phyloP scores from a whole-genome alignment of 2,888 invertebrate species.

The Drosophila birchii region DNA sequence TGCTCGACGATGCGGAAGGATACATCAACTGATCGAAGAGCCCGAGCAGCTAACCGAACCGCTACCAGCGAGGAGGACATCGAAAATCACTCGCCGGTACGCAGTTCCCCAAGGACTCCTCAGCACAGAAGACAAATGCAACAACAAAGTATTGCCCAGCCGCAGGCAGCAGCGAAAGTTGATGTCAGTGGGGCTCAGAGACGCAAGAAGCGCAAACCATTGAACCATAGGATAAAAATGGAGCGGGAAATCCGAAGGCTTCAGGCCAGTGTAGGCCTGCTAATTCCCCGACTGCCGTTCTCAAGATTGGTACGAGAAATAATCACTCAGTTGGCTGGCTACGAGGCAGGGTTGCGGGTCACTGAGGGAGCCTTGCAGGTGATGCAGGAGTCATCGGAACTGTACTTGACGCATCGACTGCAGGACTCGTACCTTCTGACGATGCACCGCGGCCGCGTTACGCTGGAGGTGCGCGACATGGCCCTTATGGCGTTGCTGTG shows the following conservation, averaged over 20 bases:
- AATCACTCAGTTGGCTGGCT: background rate
- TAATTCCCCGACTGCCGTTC: conserved; percentile 9
- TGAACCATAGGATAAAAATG: background rate
- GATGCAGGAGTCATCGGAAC: conserved; percentile 7
- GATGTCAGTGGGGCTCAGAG: background rate
- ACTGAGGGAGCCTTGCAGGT: conserved; percentile 3
- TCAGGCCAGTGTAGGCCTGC: background rate
- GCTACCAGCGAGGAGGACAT: background rate
- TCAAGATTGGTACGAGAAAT: conserved; percentile 9
- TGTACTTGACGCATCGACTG: conserved; percentile 2
- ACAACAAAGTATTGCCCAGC: background rate
- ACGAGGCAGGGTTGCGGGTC: background rate
- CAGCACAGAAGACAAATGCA: background rate
- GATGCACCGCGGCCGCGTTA: conserved; percentile 5
- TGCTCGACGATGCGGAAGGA: conserved; percentile 7
- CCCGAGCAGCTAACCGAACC: background rate
- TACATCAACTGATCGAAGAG: background rate
- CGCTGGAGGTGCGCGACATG: conserved; percentile 13
- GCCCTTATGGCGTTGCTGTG: conserved; percentile 3
- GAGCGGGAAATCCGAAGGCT: background rate
- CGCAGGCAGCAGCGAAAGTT: background rate
- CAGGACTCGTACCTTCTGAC: conserved; percentile 10
- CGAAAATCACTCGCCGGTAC: background rate
- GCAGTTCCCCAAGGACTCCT: background rate
- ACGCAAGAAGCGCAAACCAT: background rate